Conservation (phyloP, 1,140 invertebrate species). For the Apis cerana region DNA sequence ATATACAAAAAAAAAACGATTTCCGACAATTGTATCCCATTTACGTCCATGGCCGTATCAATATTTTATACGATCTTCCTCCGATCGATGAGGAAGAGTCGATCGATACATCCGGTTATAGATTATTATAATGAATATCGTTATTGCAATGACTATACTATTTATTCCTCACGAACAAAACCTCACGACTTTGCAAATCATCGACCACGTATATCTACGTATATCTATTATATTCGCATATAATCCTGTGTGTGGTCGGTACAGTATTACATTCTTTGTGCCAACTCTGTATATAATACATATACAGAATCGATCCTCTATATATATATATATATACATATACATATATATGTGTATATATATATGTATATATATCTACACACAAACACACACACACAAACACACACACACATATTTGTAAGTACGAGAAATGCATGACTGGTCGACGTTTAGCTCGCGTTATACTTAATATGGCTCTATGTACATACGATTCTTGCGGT, state of each 20-base stretch:
- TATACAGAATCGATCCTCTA: constrained; percentile 46
- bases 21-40: too few relatives aligned
- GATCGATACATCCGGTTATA: background rate
- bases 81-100: background rate
- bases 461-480: constrained; percentile 54
- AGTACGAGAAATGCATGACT: constrained; percentile 58
- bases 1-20: too few relatives aligned
- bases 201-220: background rate
- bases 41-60: too few relatives aligned
- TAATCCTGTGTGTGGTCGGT: background rate
- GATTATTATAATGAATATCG: background rate
- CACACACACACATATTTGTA: constrained; percentile 14
- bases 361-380: constrained; percentile 7
- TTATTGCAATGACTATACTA: background rate
- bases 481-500: constrained; percentile 52
- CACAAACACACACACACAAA: background rate
- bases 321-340: constrained; percentile 4
- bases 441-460: constrained; percentile 48
- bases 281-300: constrained; percentile 63
- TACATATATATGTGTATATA: background rate
- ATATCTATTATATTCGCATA: background rate
- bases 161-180: background rate
- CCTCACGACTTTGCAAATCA: background rate
- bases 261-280: constrained; percentile 50
- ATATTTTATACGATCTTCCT: too few relatives aligned